Evolutionary conservation across 2,888 invertebrate genomes (phyloP).

Genomic region (Conus canariensis): DNA sequence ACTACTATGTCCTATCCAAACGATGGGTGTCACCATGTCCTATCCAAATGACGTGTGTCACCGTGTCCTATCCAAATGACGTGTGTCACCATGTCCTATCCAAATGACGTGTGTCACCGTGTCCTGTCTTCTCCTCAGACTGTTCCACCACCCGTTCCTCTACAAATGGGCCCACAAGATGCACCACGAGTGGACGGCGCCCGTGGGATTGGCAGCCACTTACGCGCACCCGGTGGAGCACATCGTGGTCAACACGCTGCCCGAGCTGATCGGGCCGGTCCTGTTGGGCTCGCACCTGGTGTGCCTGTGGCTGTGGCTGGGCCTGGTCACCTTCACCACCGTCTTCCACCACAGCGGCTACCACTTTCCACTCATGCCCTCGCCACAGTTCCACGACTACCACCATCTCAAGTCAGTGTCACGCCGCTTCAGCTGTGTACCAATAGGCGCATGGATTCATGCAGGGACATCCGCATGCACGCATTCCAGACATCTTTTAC

Average conservation of each 20-base stretch:
- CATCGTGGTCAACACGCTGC: constrained; percentile 87
- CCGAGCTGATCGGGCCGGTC: constrained; percentile 84
- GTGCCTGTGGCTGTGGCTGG: constrained; percentile 85
- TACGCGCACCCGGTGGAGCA: constrained; percentile 89
- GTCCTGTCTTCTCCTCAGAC: constrained; percentile 80
- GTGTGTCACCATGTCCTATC: no score
- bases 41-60: no score
- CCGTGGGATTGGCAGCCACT: constrained; percentile 88
- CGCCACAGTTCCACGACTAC: constrained; percentile 91
- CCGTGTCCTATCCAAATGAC: no score
- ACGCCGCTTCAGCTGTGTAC: no score
- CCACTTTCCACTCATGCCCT: constrained; percentile 90
- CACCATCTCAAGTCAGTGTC: constrained; percentile 86
- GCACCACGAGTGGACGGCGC: constrained; percentile 93
- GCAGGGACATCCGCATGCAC: no score
- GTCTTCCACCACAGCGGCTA: constrained; percentile 91
- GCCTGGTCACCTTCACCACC: constrained; percentile 87
- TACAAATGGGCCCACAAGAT: constrained; percentile 91
- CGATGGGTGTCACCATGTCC: no score
- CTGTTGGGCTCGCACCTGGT: constrained; percentile 83
- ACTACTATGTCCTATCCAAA: no score
- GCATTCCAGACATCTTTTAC: no score
- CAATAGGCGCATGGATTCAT: no score
- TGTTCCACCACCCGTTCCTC: constrained; percentile 86
- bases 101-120: no score